A percentile compares a stretch with the other conserved stretches of the same genome.
These are phyloP conservation scores for Papilio polyxenes DNA, from an alignment of 1,140 invertebrate genomes.

Conservation along the genomic window DNA sequence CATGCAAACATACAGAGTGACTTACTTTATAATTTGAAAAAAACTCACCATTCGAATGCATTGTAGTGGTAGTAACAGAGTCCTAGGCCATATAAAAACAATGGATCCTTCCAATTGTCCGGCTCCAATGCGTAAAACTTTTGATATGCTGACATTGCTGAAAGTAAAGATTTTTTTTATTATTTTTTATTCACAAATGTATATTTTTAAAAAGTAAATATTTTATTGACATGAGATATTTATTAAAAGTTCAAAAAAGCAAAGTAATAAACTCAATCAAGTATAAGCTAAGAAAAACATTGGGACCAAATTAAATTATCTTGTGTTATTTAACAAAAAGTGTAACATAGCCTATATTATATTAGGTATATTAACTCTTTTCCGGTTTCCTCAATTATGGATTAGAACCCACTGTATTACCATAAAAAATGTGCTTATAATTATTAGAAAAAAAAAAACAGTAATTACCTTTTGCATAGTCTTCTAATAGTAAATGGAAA, in stretches of 20 bases:
- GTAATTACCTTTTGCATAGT: constrained; percentile 92
- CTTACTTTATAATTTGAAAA: not conserved
- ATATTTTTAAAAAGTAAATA: not conserved
- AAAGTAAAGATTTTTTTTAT: constrained; percentile 71
- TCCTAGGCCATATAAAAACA: constrained; percentile 95
- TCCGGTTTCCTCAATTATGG: not conserved
- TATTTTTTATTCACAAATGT: not conserved
- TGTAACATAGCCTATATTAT: no score
- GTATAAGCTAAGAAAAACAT: no score
- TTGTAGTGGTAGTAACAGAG: constrained; percentile 98
- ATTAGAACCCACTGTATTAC: not conserved
- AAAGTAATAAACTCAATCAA: no score
- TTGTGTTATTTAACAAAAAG: no score
- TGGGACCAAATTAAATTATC: no score
- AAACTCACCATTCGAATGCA: constrained; percentile 95
- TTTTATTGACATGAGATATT: not conserved
- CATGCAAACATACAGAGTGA: not conserved
- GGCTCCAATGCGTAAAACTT: constrained; percentile 90
- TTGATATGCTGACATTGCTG: constrained; percentile 97
- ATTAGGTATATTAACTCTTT: no score
- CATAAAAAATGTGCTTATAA: no score
- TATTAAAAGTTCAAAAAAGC: no score
- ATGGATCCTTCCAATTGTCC: constrained; percentile 94
- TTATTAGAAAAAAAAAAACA: not conserved
- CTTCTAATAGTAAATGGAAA: constrained; percentile 94